Evolutionary conservation across 2,113 vertebrate species (phyloP).

Genomic region (Setophaga petechia): DNA sequence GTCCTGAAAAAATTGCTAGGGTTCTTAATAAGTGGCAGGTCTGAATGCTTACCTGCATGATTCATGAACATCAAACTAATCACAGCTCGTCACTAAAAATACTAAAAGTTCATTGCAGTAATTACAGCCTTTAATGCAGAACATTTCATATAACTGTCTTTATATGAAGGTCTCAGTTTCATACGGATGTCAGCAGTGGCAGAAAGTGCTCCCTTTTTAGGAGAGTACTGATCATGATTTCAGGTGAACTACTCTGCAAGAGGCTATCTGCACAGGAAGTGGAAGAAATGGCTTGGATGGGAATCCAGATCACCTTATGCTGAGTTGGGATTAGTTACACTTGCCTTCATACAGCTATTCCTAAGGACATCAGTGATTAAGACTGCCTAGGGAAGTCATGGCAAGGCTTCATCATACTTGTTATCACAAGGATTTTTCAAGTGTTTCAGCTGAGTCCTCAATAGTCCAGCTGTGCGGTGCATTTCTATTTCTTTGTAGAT

Average conservation of each 20-base stretch:
- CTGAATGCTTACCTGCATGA: constrained; percentile 24
- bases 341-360: neutral
- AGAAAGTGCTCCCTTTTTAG: neutral
- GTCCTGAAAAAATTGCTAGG: constrained; percentile 27
- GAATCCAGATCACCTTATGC: neutral
- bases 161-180: neutral
- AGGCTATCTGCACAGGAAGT: neutral
- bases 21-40: constrained; percentile 14
- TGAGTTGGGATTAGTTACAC: neutral
- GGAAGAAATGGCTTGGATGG: neutral
- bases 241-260: neutral
- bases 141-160: neutral
- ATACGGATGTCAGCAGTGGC: neutral
- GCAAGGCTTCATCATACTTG: neutral
- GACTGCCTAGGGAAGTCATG: neutral
- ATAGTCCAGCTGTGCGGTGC: neutral
- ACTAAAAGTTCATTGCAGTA: constrained; percentile 39
- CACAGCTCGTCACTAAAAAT: constrained; percentile 47
- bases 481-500: neutral
- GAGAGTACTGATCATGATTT: neutral
- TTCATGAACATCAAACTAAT: constrained; percentile 63
- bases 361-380: neutral
- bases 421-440: neutral
- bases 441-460: neutral
- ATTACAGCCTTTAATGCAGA: constrained; percentile 51